phyloP scores from a whole-genome alignment of 1,140 invertebrate species.

The Limonius californicus region DNA sequence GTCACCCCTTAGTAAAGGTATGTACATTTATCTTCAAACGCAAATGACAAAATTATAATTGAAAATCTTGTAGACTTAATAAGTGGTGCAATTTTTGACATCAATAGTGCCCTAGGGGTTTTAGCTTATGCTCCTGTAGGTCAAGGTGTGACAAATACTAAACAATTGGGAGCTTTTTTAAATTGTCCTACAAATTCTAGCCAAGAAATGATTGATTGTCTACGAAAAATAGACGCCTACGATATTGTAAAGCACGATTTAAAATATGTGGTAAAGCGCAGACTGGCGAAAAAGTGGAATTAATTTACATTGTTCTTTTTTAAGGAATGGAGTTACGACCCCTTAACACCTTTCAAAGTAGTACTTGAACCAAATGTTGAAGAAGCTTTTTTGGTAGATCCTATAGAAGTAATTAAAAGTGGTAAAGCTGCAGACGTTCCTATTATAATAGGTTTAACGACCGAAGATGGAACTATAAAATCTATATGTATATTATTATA shows the following conservation, averaged over 20 bases:
- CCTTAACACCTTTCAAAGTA: constrained; percentile 70
- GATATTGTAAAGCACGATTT: constrained; percentile 61
- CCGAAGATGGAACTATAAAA: constrained; percentile 63
- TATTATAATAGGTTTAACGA: constrained; percentile 64
- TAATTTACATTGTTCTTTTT: background rate
- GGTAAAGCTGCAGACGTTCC: constrained; percentile 56
- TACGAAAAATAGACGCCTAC: constrained; percentile 54
- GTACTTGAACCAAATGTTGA: constrained; percentile 61
- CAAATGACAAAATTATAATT: constrained; percentile 13
- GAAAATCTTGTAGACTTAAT: constrained; percentile 59
- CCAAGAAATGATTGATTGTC: constrained; percentile 54
- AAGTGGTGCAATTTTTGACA: constrained; percentile 70
- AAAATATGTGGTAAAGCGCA: constrained; percentile 53
- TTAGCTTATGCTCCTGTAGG: constrained; percentile 66
- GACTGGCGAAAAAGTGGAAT: background rate
- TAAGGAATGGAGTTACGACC: constrained; percentile 59
- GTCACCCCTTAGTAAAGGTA: constrained; percentile 62
- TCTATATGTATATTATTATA: constrained; percentile 35
- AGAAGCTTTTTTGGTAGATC: constrained; percentile 64
- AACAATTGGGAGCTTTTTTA: constrained; percentile 57
- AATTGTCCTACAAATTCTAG: constrained; percentile 55
- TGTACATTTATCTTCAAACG: background rate
- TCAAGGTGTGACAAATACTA: constrained; percentile 55
- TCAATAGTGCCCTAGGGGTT: constrained; percentile 70
- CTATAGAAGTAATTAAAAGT: constrained; percentile 48